A percentile compares a stretch with the other conserved stretches of the same genome.
These are phyloP conservation scores for Poecilia velifera DNA, from an alignment of 2,797 vertebrate species.

Conservation along the genomic window DNA sequence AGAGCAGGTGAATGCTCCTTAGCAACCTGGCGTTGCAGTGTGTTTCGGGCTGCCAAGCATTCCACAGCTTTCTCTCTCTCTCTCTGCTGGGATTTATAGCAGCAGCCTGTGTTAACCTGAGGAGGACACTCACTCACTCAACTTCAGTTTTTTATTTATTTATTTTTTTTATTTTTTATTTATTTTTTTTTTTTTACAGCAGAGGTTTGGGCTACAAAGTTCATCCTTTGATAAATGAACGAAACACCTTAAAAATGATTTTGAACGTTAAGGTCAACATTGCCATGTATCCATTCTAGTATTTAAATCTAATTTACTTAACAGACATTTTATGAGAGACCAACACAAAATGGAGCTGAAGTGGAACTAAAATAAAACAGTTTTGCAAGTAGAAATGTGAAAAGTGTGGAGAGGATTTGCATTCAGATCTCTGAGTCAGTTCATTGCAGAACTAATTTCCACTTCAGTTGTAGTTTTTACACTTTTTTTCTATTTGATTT, in stretches of 20 bases:
- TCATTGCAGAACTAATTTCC: not conserved
- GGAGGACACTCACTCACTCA: not conserved
- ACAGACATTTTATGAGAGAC: not conserved
- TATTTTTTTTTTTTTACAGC: slow-evolving; percentile 10
- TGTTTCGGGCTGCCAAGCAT: slow-evolving; percentile 27
- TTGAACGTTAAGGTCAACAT: not conserved
- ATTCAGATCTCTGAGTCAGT: not conserved
- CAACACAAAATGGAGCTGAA: not conserved
- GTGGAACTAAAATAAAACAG: not conserved
- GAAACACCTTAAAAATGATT: not conserved
- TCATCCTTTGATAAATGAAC: not conserved
- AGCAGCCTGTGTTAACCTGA: slow-evolving; percentile 18
- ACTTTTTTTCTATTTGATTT: not conserved
- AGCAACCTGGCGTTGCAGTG: slow-evolving; percentile 31
- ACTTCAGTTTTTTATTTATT: not conserved
- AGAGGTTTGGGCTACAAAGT: not conserved
- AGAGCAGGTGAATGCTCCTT: slow-evolving; percentile 39
- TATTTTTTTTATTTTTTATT: too few relatives aligned
- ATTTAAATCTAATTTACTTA: not conserved
- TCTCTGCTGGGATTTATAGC: slow-evolving; percentile 15
- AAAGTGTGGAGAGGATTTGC: not conserved
- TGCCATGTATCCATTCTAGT: not conserved
- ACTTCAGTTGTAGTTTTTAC: not conserved
- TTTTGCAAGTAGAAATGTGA: not conserved
- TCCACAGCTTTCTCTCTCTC: slow-evolving; percentile 31